These are phyloP conservation scores for Myiopsitta monachus DNA, from an alignment of 2,113 vertebrate genomes.

Conservation along the genomic window DNA sequence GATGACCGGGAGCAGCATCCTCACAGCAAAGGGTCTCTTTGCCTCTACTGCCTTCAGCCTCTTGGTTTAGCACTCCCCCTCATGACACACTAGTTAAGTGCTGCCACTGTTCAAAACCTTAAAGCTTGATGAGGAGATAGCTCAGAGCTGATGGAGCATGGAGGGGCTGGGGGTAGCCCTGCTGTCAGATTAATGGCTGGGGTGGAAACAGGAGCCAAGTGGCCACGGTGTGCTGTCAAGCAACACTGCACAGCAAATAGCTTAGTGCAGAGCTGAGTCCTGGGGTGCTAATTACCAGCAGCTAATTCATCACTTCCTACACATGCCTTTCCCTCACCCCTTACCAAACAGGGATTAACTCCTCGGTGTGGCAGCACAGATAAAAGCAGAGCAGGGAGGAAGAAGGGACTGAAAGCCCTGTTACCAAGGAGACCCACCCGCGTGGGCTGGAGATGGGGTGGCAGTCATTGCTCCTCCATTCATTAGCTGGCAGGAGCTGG, in stretches of 20 bases:
- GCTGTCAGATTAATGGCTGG: neutral
- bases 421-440: slow-evolving; percentile 62
- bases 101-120: neutral
- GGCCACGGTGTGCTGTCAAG: neutral
- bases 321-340: neutral
- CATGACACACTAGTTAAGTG: neutral
- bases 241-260: neutral
- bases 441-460: slow-evolving; percentile 50
- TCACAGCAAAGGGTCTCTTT: neutral
- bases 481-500: neutral
- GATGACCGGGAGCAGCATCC: neutral
- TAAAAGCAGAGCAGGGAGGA: slow-evolving; percentile 5
- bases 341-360: slow-evolving; percentile 6
- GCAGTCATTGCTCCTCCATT: slow-evolving; percentile 67
- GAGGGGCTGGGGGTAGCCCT: neutral
- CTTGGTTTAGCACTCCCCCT: neutral
- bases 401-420: slow-evolving; percentile 16
- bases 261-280: neutral
- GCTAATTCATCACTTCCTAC: slow-evolving; percentile 12
- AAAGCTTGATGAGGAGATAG: neutral
- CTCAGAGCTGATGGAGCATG: neutral
- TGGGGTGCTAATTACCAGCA: neutral
- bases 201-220: neutral
- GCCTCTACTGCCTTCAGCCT: neutral
- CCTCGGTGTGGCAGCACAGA: neutral